phyloP scores from a whole-genome alignment of 2,888 invertebrate species.

The Bellardia pandia region DNA sequence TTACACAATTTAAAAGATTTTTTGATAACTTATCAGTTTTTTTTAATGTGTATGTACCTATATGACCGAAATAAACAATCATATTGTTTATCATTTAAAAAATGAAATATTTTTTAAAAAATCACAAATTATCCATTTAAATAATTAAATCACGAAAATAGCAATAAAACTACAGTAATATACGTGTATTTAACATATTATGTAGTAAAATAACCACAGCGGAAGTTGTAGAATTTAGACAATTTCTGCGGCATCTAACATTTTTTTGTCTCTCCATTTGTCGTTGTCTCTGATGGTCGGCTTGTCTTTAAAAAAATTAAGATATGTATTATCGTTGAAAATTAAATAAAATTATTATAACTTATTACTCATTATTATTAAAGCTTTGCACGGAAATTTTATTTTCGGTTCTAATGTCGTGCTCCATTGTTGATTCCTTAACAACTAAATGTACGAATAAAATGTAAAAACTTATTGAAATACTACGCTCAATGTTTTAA shows the following conservation, averaged over 20 bases:
- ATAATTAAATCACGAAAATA: neutral
- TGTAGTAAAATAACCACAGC: conserved; percentile 48
- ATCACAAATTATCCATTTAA: too few relatives aligned
- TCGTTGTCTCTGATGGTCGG: neutral
- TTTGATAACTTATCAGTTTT: too few relatives aligned
- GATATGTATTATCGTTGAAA: neutral
- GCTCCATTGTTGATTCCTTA: conserved; percentile 51
- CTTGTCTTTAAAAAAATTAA: conserved; percentile 22
- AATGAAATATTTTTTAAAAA: too few relatives aligned
- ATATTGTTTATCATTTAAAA: too few relatives aligned
- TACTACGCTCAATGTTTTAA: conserved; percentile 33
- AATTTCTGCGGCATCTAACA: conserved; percentile 3
- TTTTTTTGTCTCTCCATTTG: neutral
- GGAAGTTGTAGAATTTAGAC: conserved; percentile 20
- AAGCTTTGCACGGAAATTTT: conserved; percentile 33
- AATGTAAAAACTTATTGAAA: neutral
- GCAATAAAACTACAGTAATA: conserved; percentile 32
- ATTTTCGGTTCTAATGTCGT: conserved; percentile 53
- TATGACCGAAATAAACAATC: too few relatives aligned
- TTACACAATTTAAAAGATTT: too few relatives aligned
- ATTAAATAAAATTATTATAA: conserved; percentile 3
- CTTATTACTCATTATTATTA: conserved; percentile 48
- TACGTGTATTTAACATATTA: conserved; percentile 59
- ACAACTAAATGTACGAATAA: conserved; percentile 23
- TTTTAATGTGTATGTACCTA: too few relatives aligned